A percentile compares a stretch with the other conserved stretches of the same genome.
Evolutionary conservation across 2,888 invertebrate species (phyloP).

Genomic region (Meteorus cinctellus): DNA sequence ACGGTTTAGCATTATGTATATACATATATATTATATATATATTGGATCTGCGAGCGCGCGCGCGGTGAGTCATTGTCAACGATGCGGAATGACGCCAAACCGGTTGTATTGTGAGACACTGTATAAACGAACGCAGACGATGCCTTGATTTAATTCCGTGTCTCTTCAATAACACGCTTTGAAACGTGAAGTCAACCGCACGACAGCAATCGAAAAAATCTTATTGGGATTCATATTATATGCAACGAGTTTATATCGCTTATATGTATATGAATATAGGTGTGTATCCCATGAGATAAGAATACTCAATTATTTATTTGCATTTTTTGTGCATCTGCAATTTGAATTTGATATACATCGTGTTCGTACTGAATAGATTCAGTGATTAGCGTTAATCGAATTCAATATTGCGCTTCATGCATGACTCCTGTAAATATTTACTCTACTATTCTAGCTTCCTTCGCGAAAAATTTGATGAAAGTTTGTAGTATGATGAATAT

Average conservation of each 20-base stretch:
- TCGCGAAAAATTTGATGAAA: slow-evolving; percentile 31
- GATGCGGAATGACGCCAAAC: slow-evolving; percentile 61
- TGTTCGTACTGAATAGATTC: not conserved
- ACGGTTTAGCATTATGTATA: slow-evolving; percentile 36
- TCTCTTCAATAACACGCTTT: slow-evolving; percentile 11
- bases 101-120: slow-evolving; percentile 62
- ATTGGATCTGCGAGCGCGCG: slow-evolving; percentile 34
- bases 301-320: not conserved
- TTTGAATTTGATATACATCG: not conserved
- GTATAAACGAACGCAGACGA: slow-evolving; percentile 47
- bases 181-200: slow-evolving; percentile 8
- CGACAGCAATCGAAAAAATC: slow-evolving; percentile 17
- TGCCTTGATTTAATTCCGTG: slow-evolving; percentile 28
- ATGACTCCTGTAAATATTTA: not conserved
- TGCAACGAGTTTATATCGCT: not conserved
- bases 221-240: slow-evolving; percentile 14
- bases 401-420: not conserved
- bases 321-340: not conserved
- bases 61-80: slow-evolving; percentile 65
- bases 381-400: not conserved
- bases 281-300: not conserved
- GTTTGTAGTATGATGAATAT: slow-evolving; percentile 36
- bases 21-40: slow-evolving; percentile 58
- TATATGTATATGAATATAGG: not conserved
- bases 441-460: too few relatives aligned